Percentiles rank a stretch among this genome's conserved stretches.
Conservation (phyloP, 2,113 vertebrate species). For the Mobula birostris region DNA sequence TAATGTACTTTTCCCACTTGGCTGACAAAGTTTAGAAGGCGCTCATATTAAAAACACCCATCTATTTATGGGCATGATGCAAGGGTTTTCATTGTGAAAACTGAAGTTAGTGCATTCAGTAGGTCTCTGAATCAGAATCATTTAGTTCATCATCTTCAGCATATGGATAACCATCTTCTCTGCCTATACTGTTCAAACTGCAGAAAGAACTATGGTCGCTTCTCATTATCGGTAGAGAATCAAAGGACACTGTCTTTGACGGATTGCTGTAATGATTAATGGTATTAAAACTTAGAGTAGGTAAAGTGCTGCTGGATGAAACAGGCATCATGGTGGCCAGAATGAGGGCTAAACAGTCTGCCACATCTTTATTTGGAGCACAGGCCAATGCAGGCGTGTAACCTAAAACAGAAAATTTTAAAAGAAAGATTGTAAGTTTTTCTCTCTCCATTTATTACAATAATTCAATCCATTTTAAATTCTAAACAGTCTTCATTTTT, state of each 20-base stretch:
- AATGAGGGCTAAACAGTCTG: slow-evolving; percentile 94
- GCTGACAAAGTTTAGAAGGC: neutral
- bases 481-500: neutral
- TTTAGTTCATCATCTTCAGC: slow-evolving; percentile 87
- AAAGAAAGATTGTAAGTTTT: neutral
- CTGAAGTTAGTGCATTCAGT: slow-evolving; percentile 58
- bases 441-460: too few relatives aligned
- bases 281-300: slow-evolving; percentile 80
- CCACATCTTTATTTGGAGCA: slow-evolving; percentile 95
- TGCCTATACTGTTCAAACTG: slow-evolving; percentile 89
- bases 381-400: slow-evolving; percentile 97
- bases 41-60: neutral
- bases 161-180: slow-evolving; percentile 76
- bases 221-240: slow-evolving; percentile 78
- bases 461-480: neutral
- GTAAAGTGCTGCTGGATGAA: slow-evolving; percentile 73
- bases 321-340: slow-evolving; percentile 98
- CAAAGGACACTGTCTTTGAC: slow-evolving; percentile 89
- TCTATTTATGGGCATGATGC: neutral
- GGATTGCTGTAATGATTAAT: slow-evolving; percentile 92
- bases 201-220: slow-evolving; percentile 83
- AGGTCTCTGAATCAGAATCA: slow-evolving; percentile 96
- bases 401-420: slow-evolving; percentile 55
- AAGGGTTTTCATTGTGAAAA: slow-evolving; percentile 40
- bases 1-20: slow-evolving; percentile 6